Base-by-base conservation (phyloP, 64 coral and sea anemone species). In the Montipora efflorescens region DNA sequence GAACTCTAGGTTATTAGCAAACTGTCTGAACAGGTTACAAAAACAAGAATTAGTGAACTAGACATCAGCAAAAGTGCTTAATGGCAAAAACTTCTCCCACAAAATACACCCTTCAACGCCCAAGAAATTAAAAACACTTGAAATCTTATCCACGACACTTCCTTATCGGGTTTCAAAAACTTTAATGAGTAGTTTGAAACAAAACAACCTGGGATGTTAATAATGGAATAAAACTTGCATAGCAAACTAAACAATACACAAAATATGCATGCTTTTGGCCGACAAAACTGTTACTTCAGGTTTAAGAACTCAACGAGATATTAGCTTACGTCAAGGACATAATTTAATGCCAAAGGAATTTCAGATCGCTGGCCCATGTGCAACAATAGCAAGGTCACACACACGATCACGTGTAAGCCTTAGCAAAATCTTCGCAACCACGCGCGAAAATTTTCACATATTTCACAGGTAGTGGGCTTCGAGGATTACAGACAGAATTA, bases 321-420 rank as follows among this genome's bases (percentile, higher is more conserved):
- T 86, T 86, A 71, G 82, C 66, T 50, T 86, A 50, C 23, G 18
- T 45, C 66, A 86, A 47, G 67, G n/a, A 84, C 47, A 12, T 47
- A 44, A 9, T 18, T 36, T 69, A 84, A 84, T 48, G 81, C 81
- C 5, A 84, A 70, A 47, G 81, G 81, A 36, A 86, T 86, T 50
- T 50, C 45, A 18, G 11, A 67, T 50, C 49, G 44, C 68, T 72
- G 7, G 16, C 28, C 36, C 16, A 48, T 84, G 47, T 68, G 14
- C 3, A 55, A 55, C 10, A 5, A 64, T 4, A 14, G 11, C 61
- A 64, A 64, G 13, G 70, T 74, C 70, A 74, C 20, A 28, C 70
- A 73, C 11, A 74, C 70, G 23, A 16, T 9, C 70, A 74, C 23
- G 11, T 28, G 23, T 74, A 64, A 16, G 9, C 11, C 3, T 18